A percentile compares a stretch with the other conserved stretches of the same genome.
Conservation (phyloP, 53 echinoderm and acorn worm species). For the Apostichopus leukothele region DNA sequence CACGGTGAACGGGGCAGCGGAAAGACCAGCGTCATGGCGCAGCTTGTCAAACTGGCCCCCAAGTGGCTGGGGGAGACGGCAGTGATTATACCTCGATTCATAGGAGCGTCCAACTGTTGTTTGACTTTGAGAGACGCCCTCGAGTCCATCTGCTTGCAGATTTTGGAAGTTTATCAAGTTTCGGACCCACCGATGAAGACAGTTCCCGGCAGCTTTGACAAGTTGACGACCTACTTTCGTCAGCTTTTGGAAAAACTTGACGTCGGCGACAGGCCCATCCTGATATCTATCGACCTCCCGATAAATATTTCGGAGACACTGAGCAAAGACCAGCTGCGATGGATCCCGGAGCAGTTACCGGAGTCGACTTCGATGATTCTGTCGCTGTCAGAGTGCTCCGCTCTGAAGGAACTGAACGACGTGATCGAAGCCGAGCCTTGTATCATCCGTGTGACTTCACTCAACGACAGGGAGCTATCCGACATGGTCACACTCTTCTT, state of each 20-base stretch:
- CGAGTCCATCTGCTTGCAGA: constrained; percentile 81
- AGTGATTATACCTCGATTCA: constrained; percentile 74
- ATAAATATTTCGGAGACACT: constrained; percentile 65
- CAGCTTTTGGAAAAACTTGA: constrained; percentile 83
- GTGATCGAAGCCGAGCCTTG: constrained; percentile 73
- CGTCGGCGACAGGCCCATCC: constrained; percentile 70
- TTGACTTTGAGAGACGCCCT: constrained; percentile 81
- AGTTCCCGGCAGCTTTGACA: constrained; percentile 73
- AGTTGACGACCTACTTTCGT: constrained; percentile 72
- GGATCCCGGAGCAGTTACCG: constrained; percentile 82
- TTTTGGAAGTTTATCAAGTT: constrained; percentile 78
- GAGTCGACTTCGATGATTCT: constrained; percentile 72
- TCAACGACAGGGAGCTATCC: constrained; percentile 78
- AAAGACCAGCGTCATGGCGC: constrained; percentile 75
- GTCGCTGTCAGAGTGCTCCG: constrained; percentile 74
- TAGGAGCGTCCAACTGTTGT: constrained; percentile 78
- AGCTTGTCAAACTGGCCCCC: constrained; percentile 77
- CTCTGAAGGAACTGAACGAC: constrained; percentile 80
- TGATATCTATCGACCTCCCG: constrained; percentile 77
- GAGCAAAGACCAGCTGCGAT: constrained; percentile 68
- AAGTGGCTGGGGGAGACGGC: constrained; percentile 86
- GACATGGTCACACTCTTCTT: constrained; percentile 88
- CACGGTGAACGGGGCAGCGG: constrained; percentile 93
- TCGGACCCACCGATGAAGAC: constrained; percentile 65
- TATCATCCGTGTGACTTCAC: constrained; percentile 83